Base-by-base conservation (phyloP, 1,140 invertebrate genomes). In the Yoshiicerus persimilis region DNA sequence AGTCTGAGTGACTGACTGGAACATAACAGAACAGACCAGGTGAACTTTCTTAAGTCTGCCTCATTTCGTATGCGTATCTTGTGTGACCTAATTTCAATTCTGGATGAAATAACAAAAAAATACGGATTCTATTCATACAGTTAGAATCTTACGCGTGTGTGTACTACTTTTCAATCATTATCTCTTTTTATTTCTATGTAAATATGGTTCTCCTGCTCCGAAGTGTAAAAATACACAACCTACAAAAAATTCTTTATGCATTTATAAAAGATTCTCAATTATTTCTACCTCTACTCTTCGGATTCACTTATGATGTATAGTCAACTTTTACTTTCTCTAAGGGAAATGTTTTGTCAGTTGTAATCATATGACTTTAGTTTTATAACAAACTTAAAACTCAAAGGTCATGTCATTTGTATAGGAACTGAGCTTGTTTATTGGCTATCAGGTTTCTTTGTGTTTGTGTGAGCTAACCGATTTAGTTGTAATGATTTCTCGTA, bases 71-170 rank as follows among this genome's bases (percentile, higher is more conserved):
- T 84, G 83, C 83, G 30, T 38, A 41, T 84, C 83, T 41, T 47
- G 83, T 84, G 83, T 84, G 83, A 84, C 83, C 83, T 84, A 84
- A 84, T 84, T 84, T 30, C 47, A 47, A 47, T 84, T 84, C 75
- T 1, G 13, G n/a, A 80, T 20, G 75, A 80, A 80, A 80, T 80
- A 80, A 80, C 75, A 80, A 80, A 80, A 70, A 80, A 80, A 36
- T n/a, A 38, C 16, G 20, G 34, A 80, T 80, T 38, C 34, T 38
- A 70, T 70, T 70, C 27, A 70, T 70, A 25, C 27, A 30, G 27
- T 11, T 70, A 25, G 1, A n/a, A 2, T 10, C 13, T 13, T 16
- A 25, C 64, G 27, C 27, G 64, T 70, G 64, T 70, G 64, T 70
- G 10, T 70, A 4, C 6, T 64, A 27, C 64, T 16, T 70, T 13